phyloP scores from a whole-genome alignment of 2,797 vertebrate species.

The Muraenolepis orangiensis region DNA sequence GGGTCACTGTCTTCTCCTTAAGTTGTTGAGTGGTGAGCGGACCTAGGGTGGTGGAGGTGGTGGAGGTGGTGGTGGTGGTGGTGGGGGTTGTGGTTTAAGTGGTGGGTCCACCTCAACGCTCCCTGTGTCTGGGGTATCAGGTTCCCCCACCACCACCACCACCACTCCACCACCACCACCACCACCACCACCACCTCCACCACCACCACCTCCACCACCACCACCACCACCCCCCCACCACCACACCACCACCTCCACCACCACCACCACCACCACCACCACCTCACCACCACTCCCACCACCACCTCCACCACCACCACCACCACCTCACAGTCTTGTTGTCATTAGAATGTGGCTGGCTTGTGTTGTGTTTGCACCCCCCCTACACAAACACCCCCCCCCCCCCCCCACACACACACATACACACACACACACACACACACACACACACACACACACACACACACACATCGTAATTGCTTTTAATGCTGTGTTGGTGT shows the following conservation, averaged over 20 bases:
- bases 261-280: too few relatives aligned
- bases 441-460: neutral
- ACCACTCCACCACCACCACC: conserved; percentile 38
- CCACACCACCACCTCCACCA: too few relatives aligned
- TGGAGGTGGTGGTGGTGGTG: neutral
- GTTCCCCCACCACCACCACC: conserved; percentile 55
- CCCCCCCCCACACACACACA: too few relatives aligned
- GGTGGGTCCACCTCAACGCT: conserved; percentile 55
- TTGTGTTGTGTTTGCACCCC: conserved; percentile 32
- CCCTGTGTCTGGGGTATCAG: conserved; percentile 49
- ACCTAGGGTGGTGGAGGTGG: neutral
- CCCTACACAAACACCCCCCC: neutral
- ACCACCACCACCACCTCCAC: too few relatives aligned
- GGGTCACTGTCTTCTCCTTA: conserved; percentile 63
- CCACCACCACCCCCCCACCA: conserved; percentile 37
- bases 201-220: too few relatives aligned
- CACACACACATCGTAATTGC: conserved; percentile 66
- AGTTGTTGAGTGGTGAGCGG: conserved; percentile 51
- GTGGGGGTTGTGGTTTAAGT: conserved; percentile 53
- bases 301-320: conserved; percentile 45
- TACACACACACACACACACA: neutral
- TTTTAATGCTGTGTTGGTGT: conserved; percentile 80
- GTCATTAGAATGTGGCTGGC: conserved; percentile 61
- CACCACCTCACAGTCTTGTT: conserved; percentile 55
- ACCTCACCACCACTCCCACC: too few relatives aligned